Conservation (phyloP, 92 coral and sea anemone genomes). For the Palythoa grandis region DNA sequence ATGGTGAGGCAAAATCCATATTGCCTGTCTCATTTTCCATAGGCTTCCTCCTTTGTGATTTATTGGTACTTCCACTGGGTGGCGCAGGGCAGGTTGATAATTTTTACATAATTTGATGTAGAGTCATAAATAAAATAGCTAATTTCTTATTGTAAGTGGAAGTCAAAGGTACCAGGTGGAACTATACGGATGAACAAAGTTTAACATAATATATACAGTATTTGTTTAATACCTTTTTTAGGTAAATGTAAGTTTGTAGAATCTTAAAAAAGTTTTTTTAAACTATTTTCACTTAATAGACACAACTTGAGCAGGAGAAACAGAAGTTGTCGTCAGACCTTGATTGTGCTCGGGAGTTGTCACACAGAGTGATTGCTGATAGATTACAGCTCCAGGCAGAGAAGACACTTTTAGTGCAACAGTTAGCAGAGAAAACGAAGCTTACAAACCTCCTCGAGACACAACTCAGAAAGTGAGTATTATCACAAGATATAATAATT, state of each 20-base stretch:
- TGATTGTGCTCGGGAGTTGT: constrained; percentile 80
- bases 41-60: too few species aligned
- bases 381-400: constrained; percentile 77
- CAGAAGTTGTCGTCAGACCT: constrained; percentile 82
- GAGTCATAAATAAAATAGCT: too few species aligned
- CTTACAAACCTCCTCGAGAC: constrained; percentile 80
- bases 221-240: too few species aligned
- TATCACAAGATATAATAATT: not conserved
- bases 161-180: too few species aligned
- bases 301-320: constrained; percentile 79
- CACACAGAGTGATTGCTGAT: constrained; percentile 83
- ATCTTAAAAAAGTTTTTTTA: not conserved
- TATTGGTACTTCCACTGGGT: too few species aligned
- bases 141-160: too few species aligned
- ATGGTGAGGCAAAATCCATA: too few species aligned
- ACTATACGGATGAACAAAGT: too few species aligned
- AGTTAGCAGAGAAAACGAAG: constrained; percentile 82
- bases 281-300: constrained; percentile 46
- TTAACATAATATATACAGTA: too few species aligned
- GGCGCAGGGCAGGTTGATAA: too few species aligned
- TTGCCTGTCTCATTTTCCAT: too few species aligned
- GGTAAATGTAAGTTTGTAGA: not conserved
- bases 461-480: constrained; percentile 83
- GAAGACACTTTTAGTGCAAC: constrained; percentile 82
- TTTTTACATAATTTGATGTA: too few species aligned